A percentile compares a stretch with the other conserved stretches of the same genome.
These are phyloP conservation scores for Antennarius striatus DNA, from an alignment of 2,113 vertebrate species.

Conservation along the genomic window DNA sequence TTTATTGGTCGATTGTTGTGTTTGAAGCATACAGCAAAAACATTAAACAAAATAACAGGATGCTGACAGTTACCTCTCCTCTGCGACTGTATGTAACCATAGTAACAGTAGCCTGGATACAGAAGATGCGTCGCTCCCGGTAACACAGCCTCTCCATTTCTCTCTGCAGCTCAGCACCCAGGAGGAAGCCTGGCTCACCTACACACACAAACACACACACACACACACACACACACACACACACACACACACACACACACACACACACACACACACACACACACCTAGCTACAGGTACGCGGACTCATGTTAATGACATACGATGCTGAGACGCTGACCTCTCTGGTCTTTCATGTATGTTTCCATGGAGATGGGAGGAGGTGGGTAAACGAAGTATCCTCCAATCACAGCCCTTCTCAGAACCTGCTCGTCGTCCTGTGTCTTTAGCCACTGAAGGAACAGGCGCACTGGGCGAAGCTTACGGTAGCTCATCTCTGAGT, in stretches of 20 bases:
- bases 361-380: slow-evolving; percentile 72
- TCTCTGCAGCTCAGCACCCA: slow-evolving; percentile 73
- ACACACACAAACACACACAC: slow-evolving; percentile 8
- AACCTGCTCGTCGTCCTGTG: slow-evolving; percentile 64
- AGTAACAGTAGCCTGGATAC: slow-evolving; percentile 74
- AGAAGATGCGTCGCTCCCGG: slow-evolving; percentile 73
- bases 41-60: no score
- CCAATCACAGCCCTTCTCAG: slow-evolving; percentile 72
- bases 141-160: slow-evolving; percentile 70
- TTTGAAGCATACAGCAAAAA: no score
- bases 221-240: not conserved
- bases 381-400: slow-evolving; percentile 75
- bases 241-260: slow-evolving; percentile 9
- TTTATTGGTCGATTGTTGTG: no score
- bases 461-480: slow-evolving; percentile 47
- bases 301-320: rapidly evolving
- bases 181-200: slow-evolving; percentile 71
- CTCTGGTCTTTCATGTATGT: slow-evolving; percentile 64
- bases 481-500: slow-evolving; percentile 75
- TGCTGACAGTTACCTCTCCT: slow-evolving; percentile 56
- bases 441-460: slow-evolving; percentile 75
- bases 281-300: no score
- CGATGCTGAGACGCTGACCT: slow-evolving; percentile 45
- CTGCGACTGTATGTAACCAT: slow-evolving; percentile 62
- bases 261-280: not conserved